Base-by-base conservation (phyloP, 2,797 vertebrate species). In the Poecilia velifera region DNA sequence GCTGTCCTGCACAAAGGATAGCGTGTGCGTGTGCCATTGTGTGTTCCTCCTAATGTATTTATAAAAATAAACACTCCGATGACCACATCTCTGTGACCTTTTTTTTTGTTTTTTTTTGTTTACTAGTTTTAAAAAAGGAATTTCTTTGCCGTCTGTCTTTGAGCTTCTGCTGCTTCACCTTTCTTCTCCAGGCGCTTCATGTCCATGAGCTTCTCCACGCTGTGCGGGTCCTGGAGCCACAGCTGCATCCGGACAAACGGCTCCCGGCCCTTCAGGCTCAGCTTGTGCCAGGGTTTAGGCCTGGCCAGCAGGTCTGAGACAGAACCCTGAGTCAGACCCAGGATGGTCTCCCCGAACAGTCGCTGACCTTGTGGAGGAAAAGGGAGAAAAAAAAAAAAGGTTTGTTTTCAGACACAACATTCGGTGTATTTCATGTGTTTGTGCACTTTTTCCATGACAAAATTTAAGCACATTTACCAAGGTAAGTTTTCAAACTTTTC, bases 151-250 rank as follows among this genome's bases (percentile, higher is more conserved):
- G 49, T 9, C 41, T 73, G 36, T 74, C 34, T 25, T 93, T 95
- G 82, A 96, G 93, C 92, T 95, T 95, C 87, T 95, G 94, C 87
- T 96, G 87, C 89, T 82, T 6, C 84, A 99, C 98, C 98, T 99
- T 99, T 99, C 94, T 99, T 99, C 93, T 99, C 98, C 97, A 99
- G 97, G 79, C 98, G 96, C 83, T 99, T 99, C 98, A 99, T 99
- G 91, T 99, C 98, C 97, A 98, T 99, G 91, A 99, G 96, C 92
- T 99, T 99, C 94, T 99, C 98, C 91, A 99, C 98, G 9, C 98
- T 99, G 95, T 97, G 97, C 81, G 98, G 97, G 87, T 99, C 98
- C 46, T 97, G 97, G 74, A 99, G 96, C 98, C 98, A 99, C 31
- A 99, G 97, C 95, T 99, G 98, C 98, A 99, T 99, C 66, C 98